Evolutionary conservation across 2,888 invertebrate species (phyloP), one percentile per base, ranked within the genome.

Genomic region (Harpalus rufipes): DNA sequence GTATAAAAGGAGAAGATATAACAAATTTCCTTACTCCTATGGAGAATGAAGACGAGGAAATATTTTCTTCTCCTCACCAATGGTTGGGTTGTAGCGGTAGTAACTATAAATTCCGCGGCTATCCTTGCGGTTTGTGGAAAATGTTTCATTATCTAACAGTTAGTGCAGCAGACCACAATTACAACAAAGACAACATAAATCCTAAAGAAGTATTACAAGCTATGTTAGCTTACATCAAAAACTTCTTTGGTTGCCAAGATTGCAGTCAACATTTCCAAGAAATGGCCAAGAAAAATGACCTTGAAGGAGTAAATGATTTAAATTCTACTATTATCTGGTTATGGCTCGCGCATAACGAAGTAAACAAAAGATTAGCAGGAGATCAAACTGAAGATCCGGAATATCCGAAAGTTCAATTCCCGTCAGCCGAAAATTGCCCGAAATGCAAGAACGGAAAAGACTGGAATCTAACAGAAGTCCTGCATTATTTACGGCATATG

Each of bases 41-140:
- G 32, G 95, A 95, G 89, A 88, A 89, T 6, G 90, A 91, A 44
- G 91, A 93, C 87, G 89, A 91, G n/a, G 93, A 94, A 14, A 92
- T 95, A 7, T 94, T 93, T 86, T 91, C 93, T 7, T 89, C 91
- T 0, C 91, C 92, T 10, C 88, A 92, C 21, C 91, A 91, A n/a
- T 99, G 96, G 94, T 91, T 96, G 51, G 95, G 95, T 1, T 99
- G 99, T 89, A 93, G 92, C 87, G 97, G 98, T 8, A 97, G 97
- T 87, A 92, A 93, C 84, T 91, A 94, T 0, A 92, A 93, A 86
- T 94, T 93, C 88, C 93, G 99, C 78, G 98, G 98, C 10, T 99
- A 97, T 90, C 96, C 98, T 0, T 99, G 99, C 91, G 96, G 98
- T 0, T 92, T 99, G 44, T 99, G 99, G 99, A 96, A 95, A 12